Base-by-base conservation (phyloP, 1,140 invertebrate species). In the Choristoneura fumiferana region DNA sequence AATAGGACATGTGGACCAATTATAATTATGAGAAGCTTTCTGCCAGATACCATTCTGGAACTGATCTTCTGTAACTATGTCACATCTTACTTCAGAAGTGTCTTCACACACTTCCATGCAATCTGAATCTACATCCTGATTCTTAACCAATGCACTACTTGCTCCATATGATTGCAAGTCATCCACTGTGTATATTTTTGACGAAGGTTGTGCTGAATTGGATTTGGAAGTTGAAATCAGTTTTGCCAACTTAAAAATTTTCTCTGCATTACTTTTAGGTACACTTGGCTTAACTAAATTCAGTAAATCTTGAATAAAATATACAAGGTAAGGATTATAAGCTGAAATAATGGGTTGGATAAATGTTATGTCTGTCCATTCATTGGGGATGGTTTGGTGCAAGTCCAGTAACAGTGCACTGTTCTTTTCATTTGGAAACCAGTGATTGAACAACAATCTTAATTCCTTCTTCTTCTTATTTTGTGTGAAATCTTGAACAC, bases 361-460 rank as follows among this genome's bases (percentile, higher is more conserved):
- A 59, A 80, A 84, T 53, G 77, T 71, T 14, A 87, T 76, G 57
- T 83, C 69, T 17, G 58, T 77, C 36, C 89, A 57, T 56, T 78
- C 65, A 22, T 54, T 45, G 12, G 89, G 89, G 22, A 83, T 49
- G 15, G 71, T 60, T 57, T 85, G 81, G n/a, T 60, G 57, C 35
- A 90, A 60, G 61, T 89, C 73, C 8, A 90, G 65, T 45, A 82
- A 58, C 13, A 89, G 57, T 4, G 62, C 62, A 58, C 60, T 61
- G 49, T 65, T 54, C 52, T 79, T 80, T 45, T 81, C 76, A 69
- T 78, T 84, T 38, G 89, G 89, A 64, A 78, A 88, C 85, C 84
- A 87, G 38, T 87, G 76, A 43, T 76, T 60, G 62, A 76, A 87
- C 1, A 81, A 33, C n/a, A 64, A 58, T 43, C 63, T 76, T 36